These are phyloP conservation scores for Liolophura sinensis DNA, from an alignment of 1,140 invertebrate species.

Conservation along the genomic window DNA sequence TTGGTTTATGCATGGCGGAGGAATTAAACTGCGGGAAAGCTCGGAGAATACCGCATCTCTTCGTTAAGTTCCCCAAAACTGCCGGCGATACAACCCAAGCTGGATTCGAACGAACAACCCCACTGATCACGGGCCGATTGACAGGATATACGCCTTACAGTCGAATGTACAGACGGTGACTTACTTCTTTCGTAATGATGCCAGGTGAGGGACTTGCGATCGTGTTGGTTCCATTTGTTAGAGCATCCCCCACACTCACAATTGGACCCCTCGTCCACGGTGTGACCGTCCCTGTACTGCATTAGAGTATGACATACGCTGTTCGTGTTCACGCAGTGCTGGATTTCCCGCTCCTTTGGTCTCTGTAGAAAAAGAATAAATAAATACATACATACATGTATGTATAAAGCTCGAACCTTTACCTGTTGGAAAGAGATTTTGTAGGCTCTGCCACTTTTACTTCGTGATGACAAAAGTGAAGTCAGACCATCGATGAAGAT, in stretches of 20 bases:
- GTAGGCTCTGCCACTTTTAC: no score
- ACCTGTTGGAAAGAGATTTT: no score
- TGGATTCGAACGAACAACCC: background rate
- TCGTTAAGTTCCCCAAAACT: background rate
- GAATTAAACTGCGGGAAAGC: background rate
- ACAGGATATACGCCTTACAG: no score
- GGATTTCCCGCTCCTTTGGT: no score
- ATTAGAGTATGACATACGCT: conserved; percentile 33
- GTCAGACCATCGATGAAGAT: no score
- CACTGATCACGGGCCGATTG: background rate
- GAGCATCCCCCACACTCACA: conserved; percentile 21
- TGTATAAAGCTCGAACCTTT: no score
- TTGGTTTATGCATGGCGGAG: background rate
- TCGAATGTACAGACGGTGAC: background rate
- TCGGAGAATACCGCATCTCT: background rate
- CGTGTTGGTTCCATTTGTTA: conserved; percentile 18
- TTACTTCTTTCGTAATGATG: conserved; percentile 38
- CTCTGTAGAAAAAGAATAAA: no score
- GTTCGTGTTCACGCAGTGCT: no score
- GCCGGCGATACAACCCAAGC: background rate
- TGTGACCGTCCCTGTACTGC: conserved; percentile 32
- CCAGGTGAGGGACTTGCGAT: conserved; percentile 27
- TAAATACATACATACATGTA: no score
- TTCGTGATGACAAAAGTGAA: no score
- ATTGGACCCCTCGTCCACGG: conserved; percentile 33